Evolutionary conservation across 2,797 vertebrate genomes (phyloP).

Genomic region (Microctenopoma lineatum): DNA sequence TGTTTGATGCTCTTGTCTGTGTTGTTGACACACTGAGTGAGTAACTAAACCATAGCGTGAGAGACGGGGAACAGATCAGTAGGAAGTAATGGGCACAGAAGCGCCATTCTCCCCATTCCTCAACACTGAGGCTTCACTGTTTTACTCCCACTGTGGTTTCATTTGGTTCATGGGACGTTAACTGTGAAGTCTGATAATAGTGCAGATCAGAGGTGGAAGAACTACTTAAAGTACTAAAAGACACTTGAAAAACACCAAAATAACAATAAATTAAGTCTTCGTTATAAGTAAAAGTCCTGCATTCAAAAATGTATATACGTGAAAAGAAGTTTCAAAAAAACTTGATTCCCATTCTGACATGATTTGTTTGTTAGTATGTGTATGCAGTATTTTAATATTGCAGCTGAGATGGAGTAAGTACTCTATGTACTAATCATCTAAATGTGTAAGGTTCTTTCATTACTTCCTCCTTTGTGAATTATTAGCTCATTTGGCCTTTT

Average conservation of each 20-base stretch:
- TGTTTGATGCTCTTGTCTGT: constrained; percentile 40
- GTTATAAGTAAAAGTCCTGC: neutral
- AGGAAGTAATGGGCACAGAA: constrained; percentile 79
- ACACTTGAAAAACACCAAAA: neutral
- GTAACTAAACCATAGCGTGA: constrained; percentile 51
- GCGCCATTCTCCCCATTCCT: constrained; percentile 85
- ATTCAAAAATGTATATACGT: neutral
- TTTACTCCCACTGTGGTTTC: constrained; percentile 75
- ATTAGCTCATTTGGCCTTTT: too few relatives aligned
- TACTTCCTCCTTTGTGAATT: too few relatives aligned
- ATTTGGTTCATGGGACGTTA: constrained; percentile 44
- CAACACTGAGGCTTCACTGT: constrained; percentile 80
- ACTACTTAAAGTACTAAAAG: neutral
- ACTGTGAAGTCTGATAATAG: constrained; percentile 34
- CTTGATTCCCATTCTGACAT: too few relatives aligned
- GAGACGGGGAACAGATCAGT: constrained; percentile 54
- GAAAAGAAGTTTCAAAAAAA: too few relatives aligned
- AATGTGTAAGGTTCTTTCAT: too few relatives aligned
- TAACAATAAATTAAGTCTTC: neutral
- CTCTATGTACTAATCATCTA: too few relatives aligned
- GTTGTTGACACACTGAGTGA: constrained; percentile 46
- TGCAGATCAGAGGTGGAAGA: neutral
- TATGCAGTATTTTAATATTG: neutral
- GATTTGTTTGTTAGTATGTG: too few relatives aligned
- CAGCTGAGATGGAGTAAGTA: neutral